Conservation (phyloP, 2,888 invertebrate species). For the Spodoptera littoralis region DNA sequence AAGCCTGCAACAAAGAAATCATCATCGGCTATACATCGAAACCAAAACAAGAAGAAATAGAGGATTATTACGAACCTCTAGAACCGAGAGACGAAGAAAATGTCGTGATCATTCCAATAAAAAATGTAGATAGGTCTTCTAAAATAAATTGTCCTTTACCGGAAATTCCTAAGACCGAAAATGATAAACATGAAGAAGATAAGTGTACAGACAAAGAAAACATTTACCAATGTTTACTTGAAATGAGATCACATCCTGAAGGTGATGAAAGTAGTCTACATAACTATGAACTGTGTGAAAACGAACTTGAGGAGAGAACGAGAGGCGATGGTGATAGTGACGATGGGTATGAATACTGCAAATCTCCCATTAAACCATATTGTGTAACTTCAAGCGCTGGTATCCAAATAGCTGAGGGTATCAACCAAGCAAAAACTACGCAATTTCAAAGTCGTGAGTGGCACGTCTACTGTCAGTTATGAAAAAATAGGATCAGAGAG, state of each 20-base stretch:
- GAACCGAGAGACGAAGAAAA: constrained; percentile 78
- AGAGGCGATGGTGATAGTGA: constrained; percentile 85
- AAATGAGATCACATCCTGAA: constrained; percentile 85
- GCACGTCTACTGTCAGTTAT: constrained; percentile 83
- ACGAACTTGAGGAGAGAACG: constrained; percentile 80
- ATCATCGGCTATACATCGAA: constrained; percentile 77
- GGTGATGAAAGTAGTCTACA: constrained; percentile 86
- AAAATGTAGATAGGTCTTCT: constrained; percentile 71
- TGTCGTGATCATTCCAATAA: constrained; percentile 76
- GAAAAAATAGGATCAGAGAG: constrained; percentile 85
- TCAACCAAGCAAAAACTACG: constrained; percentile 79
- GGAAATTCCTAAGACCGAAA: constrained; percentile 79
- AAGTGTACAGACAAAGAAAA: constrained; percentile 69
- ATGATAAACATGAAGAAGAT: constrained; percentile 48
- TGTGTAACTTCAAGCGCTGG: constrained; percentile 81
- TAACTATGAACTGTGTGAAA: constrained; percentile 86
- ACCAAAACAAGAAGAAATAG: constrained; percentile 69
- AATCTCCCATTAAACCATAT: constrained; percentile 82
- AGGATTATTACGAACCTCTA: constrained; percentile 85
- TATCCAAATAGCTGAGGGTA: constrained; percentile 87
- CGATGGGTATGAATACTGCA: constrained; percentile 86
- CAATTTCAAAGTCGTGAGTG: constrained; percentile 83
- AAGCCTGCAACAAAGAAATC: constrained; percentile 83
- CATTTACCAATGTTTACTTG: constrained; percentile 83
- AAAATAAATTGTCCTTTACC: constrained; percentile 86